Evolutionary conservation across 2,888 invertebrate genomes (phyloP).

Genomic region (Drosophila fungiperda): DNA sequence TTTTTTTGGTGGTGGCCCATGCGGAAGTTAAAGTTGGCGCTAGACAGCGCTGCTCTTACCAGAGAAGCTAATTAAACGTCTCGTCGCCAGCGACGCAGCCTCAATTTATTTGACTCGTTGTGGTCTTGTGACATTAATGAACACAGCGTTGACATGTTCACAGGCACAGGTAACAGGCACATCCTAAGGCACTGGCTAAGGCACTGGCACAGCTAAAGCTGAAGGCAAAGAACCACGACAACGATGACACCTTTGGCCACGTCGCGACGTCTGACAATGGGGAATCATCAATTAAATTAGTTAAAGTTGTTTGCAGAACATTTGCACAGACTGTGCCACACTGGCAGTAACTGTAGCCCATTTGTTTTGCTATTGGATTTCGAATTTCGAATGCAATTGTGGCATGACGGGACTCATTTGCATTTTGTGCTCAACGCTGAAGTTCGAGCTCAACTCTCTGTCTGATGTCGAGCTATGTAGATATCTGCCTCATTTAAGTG

Average conservation of each 20-base stretch:
- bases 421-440: slow-evolving; percentile 60
- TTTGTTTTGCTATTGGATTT: slow-evolving; percentile 31
- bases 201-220: slow-evolving; percentile 4
- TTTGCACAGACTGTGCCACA: slow-evolving; percentile 46
- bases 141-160: slow-evolving; percentile 74
- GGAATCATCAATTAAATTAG: slow-evolving; percentile 79
- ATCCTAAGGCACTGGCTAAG: not conserved
- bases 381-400: slow-evolving; percentile 54
- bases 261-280: slow-evolving; percentile 68
- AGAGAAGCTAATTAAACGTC: slow-evolving; percentile 67
- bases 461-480: slow-evolving; percentile 27
- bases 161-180: slow-evolving; percentile 28
- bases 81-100: slow-evolving; percentile 36
- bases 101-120: slow-evolving; percentile 77
- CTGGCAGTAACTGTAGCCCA: slow-evolving; percentile 17
- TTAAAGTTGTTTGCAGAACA: slow-evolving; percentile 75
- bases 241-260: slow-evolving; percentile 78
- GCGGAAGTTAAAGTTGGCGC: slow-evolving; percentile 60
- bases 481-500: slow-evolving; percentile 73
- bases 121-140: slow-evolving; percentile 73
- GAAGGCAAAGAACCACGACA: slow-evolving; percentile 50
- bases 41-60: slow-evolving; percentile 1
- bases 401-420: slow-evolving; percentile 72
- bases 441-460: slow-evolving; percentile 20
- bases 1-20: slow-evolving; percentile 31